These are phyloP conservation scores for Alexandromys oeconomus DNA, from an alignment of 2,797 vertebrate species.

Conservation along the genomic window DNA sequence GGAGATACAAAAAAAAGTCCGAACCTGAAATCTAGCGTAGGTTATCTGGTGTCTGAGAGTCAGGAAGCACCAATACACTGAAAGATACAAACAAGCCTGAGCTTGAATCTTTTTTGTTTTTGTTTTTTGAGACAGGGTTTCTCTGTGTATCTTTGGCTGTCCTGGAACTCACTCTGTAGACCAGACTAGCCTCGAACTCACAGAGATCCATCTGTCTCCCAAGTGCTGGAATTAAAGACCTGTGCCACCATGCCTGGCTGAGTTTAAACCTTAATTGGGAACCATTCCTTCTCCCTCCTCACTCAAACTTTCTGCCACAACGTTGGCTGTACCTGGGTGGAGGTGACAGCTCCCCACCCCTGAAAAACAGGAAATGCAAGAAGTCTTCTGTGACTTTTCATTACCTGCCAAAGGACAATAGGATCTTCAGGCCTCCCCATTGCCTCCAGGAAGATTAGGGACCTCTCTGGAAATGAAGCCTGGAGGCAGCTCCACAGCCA, in stretches of 20 bases:
- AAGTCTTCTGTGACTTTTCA: background rate
- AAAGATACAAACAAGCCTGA: background rate
- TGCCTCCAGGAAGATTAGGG: background rate
- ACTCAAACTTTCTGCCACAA: background rate
- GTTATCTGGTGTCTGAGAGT: background rate
- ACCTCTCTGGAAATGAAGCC: background rate
- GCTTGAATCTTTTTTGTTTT: background rate
- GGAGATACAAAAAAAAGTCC: background rate
- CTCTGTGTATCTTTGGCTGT: too few species aligned
- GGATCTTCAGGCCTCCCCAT: too few species aligned
- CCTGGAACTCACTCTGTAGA: too few species aligned
- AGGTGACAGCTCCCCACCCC: background rate
- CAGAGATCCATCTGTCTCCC: too few species aligned
- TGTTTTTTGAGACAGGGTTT: too few species aligned
- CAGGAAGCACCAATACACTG: background rate
- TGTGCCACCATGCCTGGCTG: too few species aligned
- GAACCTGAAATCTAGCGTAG: background rate
- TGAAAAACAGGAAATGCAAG: background rate
- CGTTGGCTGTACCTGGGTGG: too few species aligned
- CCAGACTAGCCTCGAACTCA: too few species aligned
- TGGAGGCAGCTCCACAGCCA: background rate
- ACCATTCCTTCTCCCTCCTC: background rate
- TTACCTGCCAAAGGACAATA: background rate
- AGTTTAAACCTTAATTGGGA: background rate
- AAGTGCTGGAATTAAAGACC: too few species aligned